phyloP scores from a whole-genome alignment of 2,888 invertebrate genomes.

The Lithodes maja region DNA sequence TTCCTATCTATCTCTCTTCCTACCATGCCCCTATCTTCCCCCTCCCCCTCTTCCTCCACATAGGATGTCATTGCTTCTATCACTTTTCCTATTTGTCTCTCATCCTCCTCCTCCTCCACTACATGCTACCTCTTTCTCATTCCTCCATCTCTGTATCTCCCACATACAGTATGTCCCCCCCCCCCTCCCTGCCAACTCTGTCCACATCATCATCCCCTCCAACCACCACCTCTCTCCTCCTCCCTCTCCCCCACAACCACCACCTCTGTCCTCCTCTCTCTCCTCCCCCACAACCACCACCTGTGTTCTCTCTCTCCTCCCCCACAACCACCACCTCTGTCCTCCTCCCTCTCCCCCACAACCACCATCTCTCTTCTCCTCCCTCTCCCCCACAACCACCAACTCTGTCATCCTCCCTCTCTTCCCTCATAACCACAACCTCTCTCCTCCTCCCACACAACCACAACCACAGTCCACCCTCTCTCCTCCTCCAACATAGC shows the following conservation, averaged over 20 bases:
- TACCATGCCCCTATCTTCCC: not conserved
- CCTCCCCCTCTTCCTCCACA: not conserved
- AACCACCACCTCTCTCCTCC: not conserved
- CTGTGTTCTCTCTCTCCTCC: not conserved
- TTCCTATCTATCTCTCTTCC: not conserved
- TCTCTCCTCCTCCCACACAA: not conserved
- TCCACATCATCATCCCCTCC: not conserved
- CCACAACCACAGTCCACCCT: not conserved
- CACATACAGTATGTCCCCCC: not conserved
- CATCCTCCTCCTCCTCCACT: not conserved
- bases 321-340: not conserved
- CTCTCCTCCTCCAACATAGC: not conserved
- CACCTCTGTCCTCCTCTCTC: not conserved
- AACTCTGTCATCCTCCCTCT: not conserved
- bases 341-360: not conserved
- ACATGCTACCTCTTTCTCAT: not conserved
- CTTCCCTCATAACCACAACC: not conserved
- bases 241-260: not conserved
- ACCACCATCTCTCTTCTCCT: too few relatives aligned
- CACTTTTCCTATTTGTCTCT: not conserved
- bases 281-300: not conserved
- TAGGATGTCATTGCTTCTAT: not conserved
- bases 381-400: not conserved
- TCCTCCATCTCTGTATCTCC: not conserved
- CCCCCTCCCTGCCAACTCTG: not conserved